Evolutionary conservation across 1,140 invertebrate species (phyloP).

Genomic region (Scaptomyza montana): DNA sequence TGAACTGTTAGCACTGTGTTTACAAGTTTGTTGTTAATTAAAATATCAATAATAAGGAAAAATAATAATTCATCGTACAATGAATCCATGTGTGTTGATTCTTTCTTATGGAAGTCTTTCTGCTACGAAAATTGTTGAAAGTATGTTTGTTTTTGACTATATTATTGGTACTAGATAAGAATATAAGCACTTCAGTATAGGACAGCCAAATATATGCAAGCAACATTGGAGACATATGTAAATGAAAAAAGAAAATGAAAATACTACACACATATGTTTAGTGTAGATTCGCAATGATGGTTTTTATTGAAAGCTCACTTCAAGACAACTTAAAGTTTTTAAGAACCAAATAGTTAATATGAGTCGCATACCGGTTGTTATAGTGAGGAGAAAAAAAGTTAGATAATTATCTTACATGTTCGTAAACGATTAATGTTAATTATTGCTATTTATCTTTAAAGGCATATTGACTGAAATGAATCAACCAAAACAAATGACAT

Average conservation of each 20-base stretch:
- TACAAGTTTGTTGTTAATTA: slow-evolving; percentile 22
- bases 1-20: not conserved
- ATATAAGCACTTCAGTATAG: not conserved
- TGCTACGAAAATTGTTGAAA: slow-evolving; percentile 49
- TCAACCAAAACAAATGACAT: slow-evolving; percentile 35
- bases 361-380: not conserved
- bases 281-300: not conserved
- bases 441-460: slow-evolving; percentile 3
- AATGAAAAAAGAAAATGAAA: not conserved
- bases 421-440: not conserved
- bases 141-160: slow-evolving; percentile 23
- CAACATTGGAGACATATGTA: not conserved
- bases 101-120: slow-evolving; percentile 47
- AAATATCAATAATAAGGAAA: not conserved
- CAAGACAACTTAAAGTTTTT: too few species aligned
- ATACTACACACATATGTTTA: not conserved
- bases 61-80: slow-evolving; percentile 10
- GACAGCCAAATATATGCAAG: not conserved
- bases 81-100: slow-evolving; percentile 55
- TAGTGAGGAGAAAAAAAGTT: not conserved
- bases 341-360: too few species aligned
- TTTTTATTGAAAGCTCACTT: not conserved
- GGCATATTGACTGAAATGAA: slow-evolving; percentile 54
- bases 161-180: not conserved
- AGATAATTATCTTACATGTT: not conserved